Base-by-base conservation (phyloP, 1,140 invertebrate genomes). In the Anoplolepis gracilipes region DNA sequence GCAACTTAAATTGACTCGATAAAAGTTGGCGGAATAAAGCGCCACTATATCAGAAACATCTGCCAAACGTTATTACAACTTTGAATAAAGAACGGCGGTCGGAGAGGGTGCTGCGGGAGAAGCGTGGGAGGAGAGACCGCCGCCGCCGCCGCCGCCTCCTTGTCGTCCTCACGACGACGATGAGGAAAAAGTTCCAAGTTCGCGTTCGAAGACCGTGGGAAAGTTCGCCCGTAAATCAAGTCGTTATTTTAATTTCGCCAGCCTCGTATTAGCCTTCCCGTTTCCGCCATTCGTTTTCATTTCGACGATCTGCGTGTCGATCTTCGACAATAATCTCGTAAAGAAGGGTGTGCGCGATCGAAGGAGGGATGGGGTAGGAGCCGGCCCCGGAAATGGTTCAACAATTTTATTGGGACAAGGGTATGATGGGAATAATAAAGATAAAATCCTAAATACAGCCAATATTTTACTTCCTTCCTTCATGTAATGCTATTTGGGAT, bases 61-160 rank as follows among this genome's bases (percentile, higher is more conserved):
- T 95, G 94, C 94, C 94, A 94, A 95, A 95, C 92, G 94, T 94
- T 95, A 94, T 95, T 95, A 95, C 94, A 95, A 95, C 93, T 95
- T 95, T 94, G 94, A 94, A 94, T 94, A 94, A 94, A 94, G 94
- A 94, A 95, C 92, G 92, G 88, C 90, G 86, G 46, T 55, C 55
- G 85, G 85, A 30, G 39, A 53, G 69, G 64, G 64, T 55, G 86
- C 11, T 49, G 11, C 19, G 33, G 59, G 30, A 46, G 64, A 19
- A 49, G 46, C 13, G 16, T 55, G 53, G 78, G 73, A 67, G 84
- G 64, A 72, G 67, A 78, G 84, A 59, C 76, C 36, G 36, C 36
- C 10, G 10, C 1, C 39, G 10, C 69, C 42, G 11, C 39, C 10
- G 69, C 85, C 87, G 76, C 46, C 87, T 90, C 78, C 90, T 87